A percentile compares a stretch with the other conserved stretches of the same genome.
Conservation (phyloP, 2,113 vertebrate genomes). For the Cranoglanis bouderius region DNA sequence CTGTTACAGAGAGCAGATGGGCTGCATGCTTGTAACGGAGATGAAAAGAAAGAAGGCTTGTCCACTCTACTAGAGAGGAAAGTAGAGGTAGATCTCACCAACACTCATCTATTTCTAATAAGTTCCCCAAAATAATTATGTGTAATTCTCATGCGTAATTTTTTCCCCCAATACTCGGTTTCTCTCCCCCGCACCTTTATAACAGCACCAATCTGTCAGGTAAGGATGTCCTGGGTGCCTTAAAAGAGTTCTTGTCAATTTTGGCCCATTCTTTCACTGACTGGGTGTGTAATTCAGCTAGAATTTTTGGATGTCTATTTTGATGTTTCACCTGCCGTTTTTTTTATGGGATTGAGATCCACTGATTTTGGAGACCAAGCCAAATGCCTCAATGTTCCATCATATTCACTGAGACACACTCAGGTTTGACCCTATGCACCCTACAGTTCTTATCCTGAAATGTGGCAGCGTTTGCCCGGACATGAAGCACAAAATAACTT, state of each 20-base stretch:
- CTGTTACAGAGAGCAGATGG: conserved; percentile 80
- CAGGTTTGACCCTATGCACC: background rate
- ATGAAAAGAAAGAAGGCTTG: conserved; percentile 80
- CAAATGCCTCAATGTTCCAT: background rate
- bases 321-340: background rate
- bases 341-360: background rate
- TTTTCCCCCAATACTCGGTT: background rate
- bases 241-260: background rate
- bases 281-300: background rate
- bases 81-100: conserved; percentile 75
- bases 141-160: background rate
- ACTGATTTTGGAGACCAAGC: background rate
- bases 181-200: background rate
- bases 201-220: background rate
- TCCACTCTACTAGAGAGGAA: conserved; percentile 76
- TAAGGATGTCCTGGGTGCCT: background rate
- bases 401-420: background rate
- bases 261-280: background rate
- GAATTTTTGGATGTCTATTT: background rate
- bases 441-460: background rate
- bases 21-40: conserved; percentile 75
- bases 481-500: background rate
- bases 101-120: background rate
- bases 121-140: background rate
- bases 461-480: background rate